Percentiles rank a stretch among this genome's conserved stretches.
Conservation (phyloP, 2,797 vertebrate genomes). For the Lutjanus argentimaculatus region DNA sequence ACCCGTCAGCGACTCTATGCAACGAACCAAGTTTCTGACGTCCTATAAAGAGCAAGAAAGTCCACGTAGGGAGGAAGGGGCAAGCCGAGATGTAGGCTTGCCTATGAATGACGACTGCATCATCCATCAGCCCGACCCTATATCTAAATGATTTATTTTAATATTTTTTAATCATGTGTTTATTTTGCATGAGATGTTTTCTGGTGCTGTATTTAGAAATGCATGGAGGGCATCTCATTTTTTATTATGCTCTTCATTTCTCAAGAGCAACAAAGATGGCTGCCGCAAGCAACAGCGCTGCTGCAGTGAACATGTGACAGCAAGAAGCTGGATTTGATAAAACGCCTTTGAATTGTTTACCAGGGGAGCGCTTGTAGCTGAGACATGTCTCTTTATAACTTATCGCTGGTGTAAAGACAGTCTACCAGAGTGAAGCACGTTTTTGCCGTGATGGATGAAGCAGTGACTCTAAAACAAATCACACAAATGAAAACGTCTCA, state of each 20-base stretch:
- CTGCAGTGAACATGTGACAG: background rate
- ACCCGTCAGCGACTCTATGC: too few relatives aligned
- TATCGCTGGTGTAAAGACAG: background rate
- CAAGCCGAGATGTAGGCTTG: too few relatives aligned
- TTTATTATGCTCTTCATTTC: background rate
- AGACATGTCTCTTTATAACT: background rate
- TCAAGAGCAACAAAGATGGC: background rate
- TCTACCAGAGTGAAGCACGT: conserved; percentile 1
- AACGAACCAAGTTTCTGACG: too few relatives aligned
- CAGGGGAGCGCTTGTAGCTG: background rate
- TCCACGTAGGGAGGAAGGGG: too few relatives aligned
- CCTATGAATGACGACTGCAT: too few relatives aligned
- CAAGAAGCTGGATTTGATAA: background rate
- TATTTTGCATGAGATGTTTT: background rate
- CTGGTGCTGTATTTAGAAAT: background rate
- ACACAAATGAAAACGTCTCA: background rate
- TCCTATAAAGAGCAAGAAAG: too few relatives aligned
- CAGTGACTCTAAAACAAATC: background rate
- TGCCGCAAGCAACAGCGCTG: background rate
- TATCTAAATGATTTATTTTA: too few relatives aligned
- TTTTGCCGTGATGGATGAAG: background rate
- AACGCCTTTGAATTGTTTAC: background rate
- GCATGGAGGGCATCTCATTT: background rate
- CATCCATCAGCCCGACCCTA: too few relatives aligned
- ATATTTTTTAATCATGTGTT: background rate